These are phyloP conservation scores for Caenorhabditis becei DNA, from an alignment of 2,888 invertebrate genomes.

Conservation along the genomic window DNA sequence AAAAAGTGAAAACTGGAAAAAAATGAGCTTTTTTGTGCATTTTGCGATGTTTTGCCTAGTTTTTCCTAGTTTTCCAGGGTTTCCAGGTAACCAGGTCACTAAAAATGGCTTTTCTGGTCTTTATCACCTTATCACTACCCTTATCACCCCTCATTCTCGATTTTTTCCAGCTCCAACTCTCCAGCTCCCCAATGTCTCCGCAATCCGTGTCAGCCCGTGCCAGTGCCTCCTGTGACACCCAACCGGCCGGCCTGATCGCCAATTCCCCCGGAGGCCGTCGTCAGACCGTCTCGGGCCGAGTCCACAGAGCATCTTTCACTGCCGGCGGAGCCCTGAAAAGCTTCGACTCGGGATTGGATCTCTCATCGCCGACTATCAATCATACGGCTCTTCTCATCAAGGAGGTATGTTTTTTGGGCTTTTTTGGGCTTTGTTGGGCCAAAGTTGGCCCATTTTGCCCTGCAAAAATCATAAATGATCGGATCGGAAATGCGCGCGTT, in stretches of 20 bases:
- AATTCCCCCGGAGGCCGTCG: constrained; percentile 46
- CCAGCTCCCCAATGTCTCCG: constrained; percentile 55
- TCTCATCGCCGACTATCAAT: constrained; percentile 69
- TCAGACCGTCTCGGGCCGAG: constrained; percentile 47
- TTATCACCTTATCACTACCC: no score
- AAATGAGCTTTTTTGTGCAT: no score
- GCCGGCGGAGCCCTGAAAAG: constrained; percentile 41
- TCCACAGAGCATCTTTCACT: constrained; percentile 55
- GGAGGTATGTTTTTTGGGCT: constrained; percentile 66
- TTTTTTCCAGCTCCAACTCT: constrained; percentile 56
- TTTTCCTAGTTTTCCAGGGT: no score
- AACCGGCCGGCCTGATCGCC: constrained; percentile 12
- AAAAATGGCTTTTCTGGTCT: no score
- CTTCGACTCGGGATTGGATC: constrained; percentile 70
- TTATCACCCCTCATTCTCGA: no score
- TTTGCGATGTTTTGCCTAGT: no score
- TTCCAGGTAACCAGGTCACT: no score
- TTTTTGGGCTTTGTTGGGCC: no score
- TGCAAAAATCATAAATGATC: no score
- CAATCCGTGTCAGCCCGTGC: constrained; percentile 54
- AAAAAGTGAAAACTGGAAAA: no score
- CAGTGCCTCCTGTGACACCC: constrained; percentile 52
- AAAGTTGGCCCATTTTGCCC: no score
- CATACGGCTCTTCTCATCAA: constrained; percentile 71
- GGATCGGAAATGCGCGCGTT: not conserved